Base-by-base conservation (phyloP, 2,888 invertebrate species). In the Malthinus seriepunctatus region DNA sequence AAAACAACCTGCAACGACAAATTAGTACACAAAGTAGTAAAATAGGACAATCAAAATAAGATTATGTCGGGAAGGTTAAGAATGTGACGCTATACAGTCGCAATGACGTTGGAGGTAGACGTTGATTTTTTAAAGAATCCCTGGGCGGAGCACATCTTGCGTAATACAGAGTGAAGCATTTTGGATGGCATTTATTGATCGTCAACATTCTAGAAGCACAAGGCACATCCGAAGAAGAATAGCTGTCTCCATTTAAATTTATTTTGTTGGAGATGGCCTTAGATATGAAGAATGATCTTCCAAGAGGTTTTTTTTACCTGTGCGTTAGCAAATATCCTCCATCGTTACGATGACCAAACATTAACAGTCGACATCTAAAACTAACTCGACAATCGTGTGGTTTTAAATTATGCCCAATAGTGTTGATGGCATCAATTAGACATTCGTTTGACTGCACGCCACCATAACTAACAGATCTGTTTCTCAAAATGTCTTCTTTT, bases 311-410 rank as follows among this genome's bases (percentile, higher is more conserved):
- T 2, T 47, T 8, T 50, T 64, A 71, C 70, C 73, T 68, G 54
- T 74, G 73, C 6, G 73, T 70, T 50, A 73, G 56, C 12, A 73
- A 57, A 62, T 74, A 74, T 51, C 70, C 69, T 9, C 54, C 63
- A 60, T 74, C 73, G 9, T 64, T 53, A 56, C 73, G 58, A 15
- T 62, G 46, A 6, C 33, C 57, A 39, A 72, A 64, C 63, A 70
- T 65, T 63, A 74, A 68, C 64, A 65, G 66, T 51, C 67, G 63
- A 68, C 65, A 70, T 15, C 63, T 56, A 6, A 37, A 3, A 47
- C 69, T 69, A 1, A 70, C 37, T 32, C 56, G 52, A 52, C 74
- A 73, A 8, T 59, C 9, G 33, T 63, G 49, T 33, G 52, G 32
- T 5, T 39, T 33, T 42, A 74, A 60, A 3, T 23, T 5, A 5